Evolutionary conservation across 2,797 vertebrate species (phyloP).

Genomic region (Hoplostethus atlanticus): DNA sequence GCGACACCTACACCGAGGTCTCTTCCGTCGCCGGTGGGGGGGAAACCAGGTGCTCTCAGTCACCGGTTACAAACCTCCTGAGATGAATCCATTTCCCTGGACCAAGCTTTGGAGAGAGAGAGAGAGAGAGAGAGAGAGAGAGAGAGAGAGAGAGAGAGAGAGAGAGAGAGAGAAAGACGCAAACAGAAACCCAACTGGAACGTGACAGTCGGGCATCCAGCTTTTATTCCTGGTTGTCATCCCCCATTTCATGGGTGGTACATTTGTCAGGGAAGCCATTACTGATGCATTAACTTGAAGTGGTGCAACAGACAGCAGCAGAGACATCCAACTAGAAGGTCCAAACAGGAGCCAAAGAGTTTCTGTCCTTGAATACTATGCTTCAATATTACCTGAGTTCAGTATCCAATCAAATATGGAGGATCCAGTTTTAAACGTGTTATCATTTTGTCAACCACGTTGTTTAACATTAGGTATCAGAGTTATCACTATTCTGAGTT

Average conservation of each 20-base stretch:
- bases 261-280: conserved; percentile 25
- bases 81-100: conserved; percentile 29
- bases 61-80: not conserved
- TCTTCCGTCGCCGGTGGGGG: not conserved
- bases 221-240: conserved; percentile 10
- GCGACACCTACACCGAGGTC: conserved; percentile 21
- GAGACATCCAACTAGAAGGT: not conserved
- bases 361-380: not conserved
- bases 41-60: too few relatives aligned
- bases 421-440: too few relatives aligned
- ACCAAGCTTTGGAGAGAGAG: not conserved
- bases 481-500: too few relatives aligned
- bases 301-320: not conserved
- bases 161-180: too few relatives aligned
- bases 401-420: too few relatives aligned
- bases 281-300: conserved; percentile 18
- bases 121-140: too few relatives aligned
- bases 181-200: not conserved
- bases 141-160: too few relatives aligned
- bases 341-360: conserved; percentile 5
- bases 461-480: too few relatives aligned
- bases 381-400: too few relatives aligned
- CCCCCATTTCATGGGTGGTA: conserved; percentile 11
- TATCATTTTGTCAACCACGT: too few relatives aligned
- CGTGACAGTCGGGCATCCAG: conserved; percentile 19